Evolutionary conservation across 2,113 vertebrate genomes (phyloP).

Genomic region (Peromyscus leucopus): DNA sequence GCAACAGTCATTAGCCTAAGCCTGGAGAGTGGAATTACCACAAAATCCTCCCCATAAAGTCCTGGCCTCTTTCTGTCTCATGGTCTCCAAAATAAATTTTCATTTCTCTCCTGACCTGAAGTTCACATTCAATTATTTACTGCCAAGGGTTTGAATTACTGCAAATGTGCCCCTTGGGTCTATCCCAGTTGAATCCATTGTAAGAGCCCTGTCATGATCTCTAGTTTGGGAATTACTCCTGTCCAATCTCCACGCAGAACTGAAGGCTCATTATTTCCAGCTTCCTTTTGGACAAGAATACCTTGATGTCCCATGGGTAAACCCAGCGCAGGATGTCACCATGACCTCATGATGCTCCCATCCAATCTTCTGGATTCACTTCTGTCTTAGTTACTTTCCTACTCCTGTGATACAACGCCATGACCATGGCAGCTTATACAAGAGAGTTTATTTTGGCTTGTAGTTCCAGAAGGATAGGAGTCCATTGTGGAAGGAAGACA

Average conservation of each 20-base stretch:
- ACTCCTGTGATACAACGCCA: background rate
- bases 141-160: constrained; percentile 82
- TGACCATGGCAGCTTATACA: background rate
- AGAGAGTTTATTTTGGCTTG: background rate
- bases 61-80: constrained; percentile 73
- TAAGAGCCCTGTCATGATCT: constrained; percentile 48
- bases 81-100: constrained; percentile 82
- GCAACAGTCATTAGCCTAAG: constrained; percentile 52
- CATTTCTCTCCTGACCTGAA: constrained; percentile 80
- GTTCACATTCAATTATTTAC: constrained; percentile 77
- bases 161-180: constrained; percentile 82
- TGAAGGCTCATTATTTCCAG: constrained; percentile 70
- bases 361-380: background rate
- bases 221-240: constrained; percentile 68
- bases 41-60: constrained; percentile 68
- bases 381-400: background rate
- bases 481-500: background rate
- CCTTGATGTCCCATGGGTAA: constrained; percentile 38
- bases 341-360: constrained; percentile 46
- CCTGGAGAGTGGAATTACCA: constrained; percentile 65
- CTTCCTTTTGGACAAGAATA: constrained; percentile 67
- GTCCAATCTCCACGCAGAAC: constrained; percentile 63
- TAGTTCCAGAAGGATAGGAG: background rate
- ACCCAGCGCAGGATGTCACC: constrained; percentile 5
- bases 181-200: constrained; percentile 79